A percentile compares a stretch with the other conserved stretches of the same genome.
Evolutionary conservation across 2,797 vertebrate species (phyloP).

Genomic region (Melopsittacus undulatus): DNA sequence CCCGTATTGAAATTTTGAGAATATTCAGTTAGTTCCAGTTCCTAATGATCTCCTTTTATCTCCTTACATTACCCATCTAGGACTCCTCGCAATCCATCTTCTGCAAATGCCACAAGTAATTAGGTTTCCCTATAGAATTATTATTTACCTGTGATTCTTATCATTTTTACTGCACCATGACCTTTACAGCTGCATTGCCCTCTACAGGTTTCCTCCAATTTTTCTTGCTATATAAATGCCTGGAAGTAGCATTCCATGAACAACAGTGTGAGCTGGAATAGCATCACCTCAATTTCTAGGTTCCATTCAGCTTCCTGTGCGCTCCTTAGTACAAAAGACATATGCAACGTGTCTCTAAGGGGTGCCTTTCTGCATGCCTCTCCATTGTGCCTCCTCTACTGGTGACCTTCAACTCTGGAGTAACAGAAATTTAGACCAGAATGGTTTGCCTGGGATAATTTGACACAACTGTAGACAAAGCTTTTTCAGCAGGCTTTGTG

Average conservation of each 20-base stretch:
- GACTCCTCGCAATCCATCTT: not conserved
- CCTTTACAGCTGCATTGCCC: not conserved
- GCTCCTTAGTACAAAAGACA: not conserved
- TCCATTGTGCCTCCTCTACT: not conserved
- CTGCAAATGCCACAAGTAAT: not conserved
- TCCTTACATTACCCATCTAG: not conserved
- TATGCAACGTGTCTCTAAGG: accelerated
- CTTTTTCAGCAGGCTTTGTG: not conserved
- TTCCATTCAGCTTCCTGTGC: not conserved
- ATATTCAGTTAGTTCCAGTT: not conserved
- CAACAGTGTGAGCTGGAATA: not conserved
- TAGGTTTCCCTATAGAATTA: not conserved
- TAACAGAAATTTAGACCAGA: not conserved
- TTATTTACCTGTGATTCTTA: not conserved
- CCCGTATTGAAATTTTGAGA: slow-evolving; percentile 2
- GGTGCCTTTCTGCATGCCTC: not conserved
- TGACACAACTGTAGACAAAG: not conserved
- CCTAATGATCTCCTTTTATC: not conserved
- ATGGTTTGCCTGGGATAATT: not conserved
- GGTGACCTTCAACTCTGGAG: not conserved
- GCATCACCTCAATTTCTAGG: not conserved
- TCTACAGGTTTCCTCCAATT: not conserved
- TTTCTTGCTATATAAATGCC: not conserved
- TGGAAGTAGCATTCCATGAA: not conserved
- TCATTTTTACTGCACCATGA: not conserved